A percentile compares a stretch with the other conserved stretches of the same genome.
These are phyloP conservation scores for Aphelinus certus DNA, from an alignment of 1,140 invertebrate species.

Conservation along the genomic window DNA sequence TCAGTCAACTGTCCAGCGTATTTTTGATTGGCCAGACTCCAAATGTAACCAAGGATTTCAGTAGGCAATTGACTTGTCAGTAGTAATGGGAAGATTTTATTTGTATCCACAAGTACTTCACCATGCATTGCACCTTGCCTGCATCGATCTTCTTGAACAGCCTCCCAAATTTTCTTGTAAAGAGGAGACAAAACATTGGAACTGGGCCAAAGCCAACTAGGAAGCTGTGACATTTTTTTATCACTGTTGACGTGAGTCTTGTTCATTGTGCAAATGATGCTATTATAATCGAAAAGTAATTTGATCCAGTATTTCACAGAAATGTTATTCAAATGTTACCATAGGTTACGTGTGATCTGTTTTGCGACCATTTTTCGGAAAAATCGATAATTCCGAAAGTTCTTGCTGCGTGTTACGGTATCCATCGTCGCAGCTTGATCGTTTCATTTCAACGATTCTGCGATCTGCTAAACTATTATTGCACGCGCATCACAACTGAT, in stretches of 20 bases:
- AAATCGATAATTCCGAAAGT: slow-evolving; percentile 26
- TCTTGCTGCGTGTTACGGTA: neutral
- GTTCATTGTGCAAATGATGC: slow-evolving; percentile 44
- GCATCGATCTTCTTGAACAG: slow-evolving; percentile 58
- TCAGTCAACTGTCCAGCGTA: slow-evolving; percentile 71
- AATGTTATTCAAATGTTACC: slow-evolving; percentile 1
- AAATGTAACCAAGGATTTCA: slow-evolving; percentile 71
- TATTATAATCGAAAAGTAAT: neutral
- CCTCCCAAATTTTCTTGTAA: slow-evolving; percentile 65
- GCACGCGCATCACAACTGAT: neutral
- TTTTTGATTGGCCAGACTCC: slow-evolving; percentile 71
- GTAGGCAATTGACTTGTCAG: slow-evolving; percentile 70
- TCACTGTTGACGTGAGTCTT: slow-evolving; percentile 47
- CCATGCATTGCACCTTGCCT: slow-evolving; percentile 47
- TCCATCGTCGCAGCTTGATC: slow-evolving; percentile 14
- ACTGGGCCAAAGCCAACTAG: slow-evolving; percentile 64
- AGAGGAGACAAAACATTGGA: slow-evolving; percentile 63
- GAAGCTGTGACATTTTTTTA: slow-evolving; percentile 57
- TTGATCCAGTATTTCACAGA: neutral
- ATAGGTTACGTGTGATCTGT: slow-evolving; percentile 9
- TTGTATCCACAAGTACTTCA: slow-evolving; percentile 68
- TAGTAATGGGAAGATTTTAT: slow-evolving; percentile 71
- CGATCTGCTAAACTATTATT: neutral
- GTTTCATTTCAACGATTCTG: neutral
- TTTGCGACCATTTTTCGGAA: slow-evolving; percentile 19